phyloP scores from a whole-genome alignment of 2,888 invertebrate genomes.

The Callyntrura sp. region DNA sequence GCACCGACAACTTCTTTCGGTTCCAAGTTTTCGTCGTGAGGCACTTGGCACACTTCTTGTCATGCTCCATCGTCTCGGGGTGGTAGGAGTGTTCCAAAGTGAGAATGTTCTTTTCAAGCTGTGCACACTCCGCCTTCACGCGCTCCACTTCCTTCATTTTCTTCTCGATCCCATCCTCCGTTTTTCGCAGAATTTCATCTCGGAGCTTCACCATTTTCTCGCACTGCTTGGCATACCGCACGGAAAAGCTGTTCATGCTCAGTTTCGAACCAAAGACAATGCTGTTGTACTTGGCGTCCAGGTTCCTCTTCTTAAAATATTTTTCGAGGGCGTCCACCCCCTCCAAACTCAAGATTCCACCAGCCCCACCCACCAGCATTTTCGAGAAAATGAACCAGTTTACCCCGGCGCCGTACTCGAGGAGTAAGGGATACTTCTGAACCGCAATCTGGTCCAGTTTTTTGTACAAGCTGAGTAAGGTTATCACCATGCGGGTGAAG shows the following conservation, averaged over 20 bases:
- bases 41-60: background rate
- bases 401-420: conserved; percentile 69
- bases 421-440: background rate
- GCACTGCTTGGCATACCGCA: background rate
- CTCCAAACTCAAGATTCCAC: background rate
- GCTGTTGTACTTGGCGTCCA: background rate
- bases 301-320: conserved; percentile 51
- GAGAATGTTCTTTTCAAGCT: background rate
- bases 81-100: background rate
- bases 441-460: conserved; percentile 10
- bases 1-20: background rate
- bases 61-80: background rate
- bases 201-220: background rate
- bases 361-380: conserved; percentile 37
- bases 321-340: background rate
- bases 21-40: background rate
- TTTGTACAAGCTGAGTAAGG: background rate
- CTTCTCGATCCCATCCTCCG: background rate
- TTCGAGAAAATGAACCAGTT: background rate
- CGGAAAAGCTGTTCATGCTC: background rate
- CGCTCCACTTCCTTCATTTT: background rate
- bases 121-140: background rate
- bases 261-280: background rate
- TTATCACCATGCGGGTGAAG: conserved; percentile 10
- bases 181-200: background rate